These are phyloP conservation scores for Bovichtus variegatus DNA, from an alignment of 2,797 vertebrate genomes.

Conservation along the genomic window DNA sequence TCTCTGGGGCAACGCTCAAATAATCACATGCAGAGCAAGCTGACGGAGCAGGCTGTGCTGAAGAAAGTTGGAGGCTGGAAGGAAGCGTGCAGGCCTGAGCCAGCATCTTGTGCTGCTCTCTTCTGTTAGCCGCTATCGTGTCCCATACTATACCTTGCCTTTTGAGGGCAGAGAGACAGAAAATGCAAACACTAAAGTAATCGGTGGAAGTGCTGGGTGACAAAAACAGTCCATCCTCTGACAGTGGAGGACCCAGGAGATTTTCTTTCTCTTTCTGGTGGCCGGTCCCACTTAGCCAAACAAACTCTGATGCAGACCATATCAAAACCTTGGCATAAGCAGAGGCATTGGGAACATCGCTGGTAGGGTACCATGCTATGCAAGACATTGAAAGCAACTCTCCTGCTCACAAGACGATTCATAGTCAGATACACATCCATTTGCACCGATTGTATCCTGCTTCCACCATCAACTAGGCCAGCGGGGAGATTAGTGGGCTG, in stretches of 20 bases:
- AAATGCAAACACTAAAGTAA: background rate
- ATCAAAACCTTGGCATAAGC: background rate
- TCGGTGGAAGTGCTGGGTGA: conserved; percentile 2
- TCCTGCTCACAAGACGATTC: background rate
- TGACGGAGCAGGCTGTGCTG: conserved; percentile 22
- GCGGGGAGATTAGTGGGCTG: background rate
- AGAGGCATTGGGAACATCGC: background rate
- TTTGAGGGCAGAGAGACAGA: background rate
- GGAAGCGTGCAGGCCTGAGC: background rate
- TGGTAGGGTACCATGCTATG: background rate
- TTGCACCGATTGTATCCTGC: background rate
- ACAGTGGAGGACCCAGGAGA: background rate
- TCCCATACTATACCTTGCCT: background rate
- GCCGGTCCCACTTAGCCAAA: background rate
- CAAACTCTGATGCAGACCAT: background rate
- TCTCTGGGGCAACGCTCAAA: conserved; percentile 12
- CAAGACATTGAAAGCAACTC: background rate
- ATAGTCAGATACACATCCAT: background rate
- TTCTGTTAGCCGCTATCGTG: conserved; percentile 6
- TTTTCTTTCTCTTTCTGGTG: background rate
- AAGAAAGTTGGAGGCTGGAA: background rate
- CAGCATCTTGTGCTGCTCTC: background rate
- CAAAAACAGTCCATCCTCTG: background rate
- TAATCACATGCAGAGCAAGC: conserved; percentile 29
- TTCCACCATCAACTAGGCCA: background rate